A percentile compares a stretch with the other conserved stretches of the same genome.
Evolutionary conservation across 2,797 vertebrate genomes (phyloP).

Genomic region (Xiphophorus birchmanni): DNA sequence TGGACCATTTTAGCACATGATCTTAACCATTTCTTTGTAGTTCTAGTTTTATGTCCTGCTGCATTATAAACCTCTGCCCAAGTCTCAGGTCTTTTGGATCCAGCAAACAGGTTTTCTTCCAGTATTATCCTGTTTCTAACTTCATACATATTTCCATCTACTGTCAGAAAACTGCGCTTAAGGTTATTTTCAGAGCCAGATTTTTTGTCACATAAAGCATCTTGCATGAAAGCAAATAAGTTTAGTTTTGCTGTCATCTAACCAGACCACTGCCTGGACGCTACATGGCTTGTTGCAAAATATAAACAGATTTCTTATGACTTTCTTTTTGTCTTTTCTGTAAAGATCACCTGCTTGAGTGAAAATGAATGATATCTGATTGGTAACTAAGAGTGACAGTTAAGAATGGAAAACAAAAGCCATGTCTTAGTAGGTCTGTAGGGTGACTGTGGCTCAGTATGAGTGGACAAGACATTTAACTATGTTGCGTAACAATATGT

Average conservation of each 20-base stretch:
- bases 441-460: neutral
- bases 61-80: neutral
- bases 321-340: neutral
- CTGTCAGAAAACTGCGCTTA: neutral
- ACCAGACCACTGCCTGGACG: neutral
- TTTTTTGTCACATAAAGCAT: neutral
- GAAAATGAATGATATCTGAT: too few species aligned
- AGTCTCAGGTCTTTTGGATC: neutral
- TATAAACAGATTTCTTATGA: neutral
- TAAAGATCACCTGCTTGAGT: neutral
- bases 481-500: neutral
- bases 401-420: neutral
- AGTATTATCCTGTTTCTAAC: neutral
- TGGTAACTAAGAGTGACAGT: neutral
- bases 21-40: neutral
- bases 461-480: neutral
- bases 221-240: neutral
- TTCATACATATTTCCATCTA: neutral
- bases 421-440: neutral
- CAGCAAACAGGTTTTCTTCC: neutral
- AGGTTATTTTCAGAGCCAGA: neutral
- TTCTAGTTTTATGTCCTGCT: neutral
- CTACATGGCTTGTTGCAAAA: neutral
- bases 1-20: neutral
- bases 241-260: neutral